Percentiles rank a stretch among this genome's conserved stretches.
Evolutionary conservation across 2,113 vertebrate genomes (phyloP).

Genomic region (Chaetorhynchus papuensis): DNA sequence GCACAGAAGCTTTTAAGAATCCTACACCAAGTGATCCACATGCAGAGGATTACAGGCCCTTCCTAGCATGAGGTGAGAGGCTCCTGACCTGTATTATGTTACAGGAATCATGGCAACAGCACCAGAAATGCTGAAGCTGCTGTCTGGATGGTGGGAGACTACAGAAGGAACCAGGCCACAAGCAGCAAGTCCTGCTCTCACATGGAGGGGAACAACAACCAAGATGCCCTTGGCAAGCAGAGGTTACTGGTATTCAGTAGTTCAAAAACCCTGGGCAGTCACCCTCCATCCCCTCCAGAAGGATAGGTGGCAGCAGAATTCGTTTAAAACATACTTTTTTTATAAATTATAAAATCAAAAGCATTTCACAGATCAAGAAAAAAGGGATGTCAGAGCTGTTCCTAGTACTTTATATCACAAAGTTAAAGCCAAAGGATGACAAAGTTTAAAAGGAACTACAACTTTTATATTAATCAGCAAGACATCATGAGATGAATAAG

Average conservation of each 20-base stretch:
- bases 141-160: neutral
- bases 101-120: accelerated
- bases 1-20: neutral
- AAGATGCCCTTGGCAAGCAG: neutral
- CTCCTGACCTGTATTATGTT: neutral
- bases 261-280: neutral
- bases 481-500: neutral
- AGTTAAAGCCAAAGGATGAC: neutral
- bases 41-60: neutral
- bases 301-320: neutral
- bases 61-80: neutral
- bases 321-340: neutral
- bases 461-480: neutral
- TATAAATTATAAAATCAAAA: neutral
- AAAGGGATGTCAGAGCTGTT: neutral
- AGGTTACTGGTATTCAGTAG: neutral
- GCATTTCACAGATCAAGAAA: neutral
- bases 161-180: neutral
- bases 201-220: neutral
- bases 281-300: neutral
- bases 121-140: neutral
- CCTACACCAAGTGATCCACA: neutral
- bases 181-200: neutral
- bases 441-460: neutral
- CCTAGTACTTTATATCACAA: neutral